These are phyloP conservation scores for Limosa lapponica DNA, from an alignment of 2,797 vertebrate genomes.

Conservation along the genomic window DNA sequence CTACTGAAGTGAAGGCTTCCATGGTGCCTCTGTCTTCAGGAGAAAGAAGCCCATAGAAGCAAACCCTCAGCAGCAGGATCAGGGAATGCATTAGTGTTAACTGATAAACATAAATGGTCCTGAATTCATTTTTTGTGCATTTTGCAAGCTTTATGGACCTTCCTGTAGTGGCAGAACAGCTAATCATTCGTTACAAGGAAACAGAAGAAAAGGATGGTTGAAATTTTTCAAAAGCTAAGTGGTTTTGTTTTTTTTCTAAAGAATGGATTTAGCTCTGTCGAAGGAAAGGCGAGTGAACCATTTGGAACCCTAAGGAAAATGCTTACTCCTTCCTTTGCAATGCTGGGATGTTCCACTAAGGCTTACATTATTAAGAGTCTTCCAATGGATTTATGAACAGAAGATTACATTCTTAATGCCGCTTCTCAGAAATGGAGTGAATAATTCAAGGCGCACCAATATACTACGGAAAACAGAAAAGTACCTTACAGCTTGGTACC, in stretches of 20 bases:
- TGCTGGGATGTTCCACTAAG: constrained; percentile 40
- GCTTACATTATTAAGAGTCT: constrained; percentile 63
- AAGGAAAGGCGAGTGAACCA: background rate
- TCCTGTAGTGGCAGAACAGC: background rate
- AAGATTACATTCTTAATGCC: constrained; percentile 58
- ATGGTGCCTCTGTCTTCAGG: background rate
- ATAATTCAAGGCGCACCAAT: constrained; percentile 44
- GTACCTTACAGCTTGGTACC: background rate
- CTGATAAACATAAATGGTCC: background rate
- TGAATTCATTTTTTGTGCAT: background rate
- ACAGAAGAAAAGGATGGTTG: background rate
- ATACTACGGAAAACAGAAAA: background rate
- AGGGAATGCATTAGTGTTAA: background rate
- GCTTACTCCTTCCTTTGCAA: constrained; percentile 25
- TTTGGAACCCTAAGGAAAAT: constrained; percentile 42
- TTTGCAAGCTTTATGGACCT: background rate
- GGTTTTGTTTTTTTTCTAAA: background rate
- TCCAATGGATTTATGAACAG: constrained; percentile 65
- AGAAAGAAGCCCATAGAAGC: background rate
- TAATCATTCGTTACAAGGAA: background rate
- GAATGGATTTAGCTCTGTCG: background rate
- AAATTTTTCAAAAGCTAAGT: background rate
- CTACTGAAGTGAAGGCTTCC: background rate
- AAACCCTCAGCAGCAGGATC: background rate
- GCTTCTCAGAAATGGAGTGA: constrained; percentile 52